Evolutionary conservation across 1,140 invertebrate species (phyloP).

Genomic region (Goniozus legneri): DNA sequence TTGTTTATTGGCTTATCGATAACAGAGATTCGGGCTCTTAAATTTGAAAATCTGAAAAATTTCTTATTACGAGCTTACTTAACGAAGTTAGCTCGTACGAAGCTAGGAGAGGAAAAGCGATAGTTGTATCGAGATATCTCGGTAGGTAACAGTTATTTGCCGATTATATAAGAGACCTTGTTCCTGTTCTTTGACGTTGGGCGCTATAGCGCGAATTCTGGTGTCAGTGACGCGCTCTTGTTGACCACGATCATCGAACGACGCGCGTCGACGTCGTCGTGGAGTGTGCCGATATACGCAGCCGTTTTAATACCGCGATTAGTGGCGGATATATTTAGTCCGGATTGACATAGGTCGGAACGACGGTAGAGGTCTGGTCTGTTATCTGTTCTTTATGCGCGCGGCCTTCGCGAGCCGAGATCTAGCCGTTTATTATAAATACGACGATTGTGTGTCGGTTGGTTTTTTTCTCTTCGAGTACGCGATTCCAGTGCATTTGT

Average conservation of each 20-base stretch:
- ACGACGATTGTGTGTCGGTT: conserved; percentile 12
- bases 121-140: too few relatives aligned
- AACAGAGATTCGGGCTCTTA: too few relatives aligned
- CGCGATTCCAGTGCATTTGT: too few relatives aligned
- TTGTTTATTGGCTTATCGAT: too few relatives aligned
- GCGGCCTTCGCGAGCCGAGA: conserved; percentile 30
- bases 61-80: too few relatives aligned
- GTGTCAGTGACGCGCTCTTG: neutral
- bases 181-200: too few relatives aligned
- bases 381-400: conserved; percentile 47
- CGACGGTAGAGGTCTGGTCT: conserved; percentile 15
- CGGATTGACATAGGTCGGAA: conserved; percentile 49
- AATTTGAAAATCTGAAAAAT: too few relatives aligned
- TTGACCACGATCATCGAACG: neutral
- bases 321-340: conserved; percentile 47
- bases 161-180: too few relatives aligned
- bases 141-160: too few relatives aligned
- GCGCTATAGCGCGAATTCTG: neutral
- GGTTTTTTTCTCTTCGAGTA: too few relatives aligned
- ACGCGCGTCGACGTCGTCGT: neutral
- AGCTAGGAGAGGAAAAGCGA: too few relatives aligned
- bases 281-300: neutral
- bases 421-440: neutral
- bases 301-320: conserved; percentile 33
- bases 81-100: too few relatives aligned